Evolutionary conservation across 2,888 invertebrate species (phyloP).

Genomic region (Hyposoter didymator): DNA sequence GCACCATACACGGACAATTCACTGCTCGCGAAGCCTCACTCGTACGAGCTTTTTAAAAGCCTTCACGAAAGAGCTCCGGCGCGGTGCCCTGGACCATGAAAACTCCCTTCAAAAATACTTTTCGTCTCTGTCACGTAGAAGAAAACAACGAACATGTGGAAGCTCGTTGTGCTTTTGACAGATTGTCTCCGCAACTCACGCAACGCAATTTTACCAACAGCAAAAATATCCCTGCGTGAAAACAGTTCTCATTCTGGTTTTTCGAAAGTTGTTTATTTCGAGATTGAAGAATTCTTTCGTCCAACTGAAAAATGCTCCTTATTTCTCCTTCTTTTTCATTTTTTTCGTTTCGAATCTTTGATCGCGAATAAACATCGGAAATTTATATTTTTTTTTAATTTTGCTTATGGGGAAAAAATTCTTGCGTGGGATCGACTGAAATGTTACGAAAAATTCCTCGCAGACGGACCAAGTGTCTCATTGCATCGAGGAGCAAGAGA

Average conservation of each 20-base stretch:
- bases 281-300: neutral
- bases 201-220: neutral
- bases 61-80: neutral
- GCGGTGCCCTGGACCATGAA: neutral
- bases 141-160: neutral
- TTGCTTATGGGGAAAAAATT: neutral
- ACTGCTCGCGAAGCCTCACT: neutral
- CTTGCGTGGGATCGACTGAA: neutral
- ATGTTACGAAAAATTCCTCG: neutral
- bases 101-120: neutral
- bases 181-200: neutral
- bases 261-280: neutral
- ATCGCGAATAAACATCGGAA: neutral
- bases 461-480: neutral
- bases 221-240: neutral
- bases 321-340: neutral
- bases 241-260: neutral
- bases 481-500: neutral
- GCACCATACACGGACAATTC: neutral
- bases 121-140: neutral
- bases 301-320: neutral
- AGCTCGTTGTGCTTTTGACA: slow-evolving; percentile 2
- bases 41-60: neutral
- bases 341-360: neutral
- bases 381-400: neutral